phyloP scores from a whole-genome alignment of 2,888 invertebrate species.

The Cataglyphis rosenhaueri region DNA sequence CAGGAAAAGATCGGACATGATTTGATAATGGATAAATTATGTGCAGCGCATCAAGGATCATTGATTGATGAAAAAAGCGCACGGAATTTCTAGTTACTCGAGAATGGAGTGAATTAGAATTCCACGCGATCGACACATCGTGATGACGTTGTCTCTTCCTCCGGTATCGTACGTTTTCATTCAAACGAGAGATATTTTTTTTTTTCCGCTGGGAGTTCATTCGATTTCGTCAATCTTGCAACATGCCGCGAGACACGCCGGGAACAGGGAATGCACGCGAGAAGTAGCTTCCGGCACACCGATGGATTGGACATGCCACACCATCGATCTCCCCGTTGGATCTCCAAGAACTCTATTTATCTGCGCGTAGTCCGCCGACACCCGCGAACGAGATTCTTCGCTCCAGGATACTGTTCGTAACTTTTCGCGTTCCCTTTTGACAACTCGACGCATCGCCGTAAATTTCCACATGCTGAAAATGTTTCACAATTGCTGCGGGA shows the following conservation, averaged over 20 bases:
- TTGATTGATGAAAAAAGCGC: slow-evolving; percentile 1
- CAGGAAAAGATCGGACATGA: background rate
- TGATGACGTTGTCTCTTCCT: slow-evolving; percentile 11
- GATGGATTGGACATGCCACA: slow-evolving; percentile 72
- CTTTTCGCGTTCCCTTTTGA: slow-evolving; percentile 46
- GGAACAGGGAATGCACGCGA: slow-evolving; percentile 27
- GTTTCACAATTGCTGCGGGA: background rate
- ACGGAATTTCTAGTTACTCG: slow-evolving; percentile 22
- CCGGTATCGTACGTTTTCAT: slow-evolving; percentile 8
- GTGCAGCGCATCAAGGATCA: background rate
- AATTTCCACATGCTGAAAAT: background rate
- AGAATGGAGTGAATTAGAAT: slow-evolving; percentile 23
- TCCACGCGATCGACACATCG: slow-evolving; percentile 27
- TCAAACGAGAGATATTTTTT: slow-evolving; percentile 23
- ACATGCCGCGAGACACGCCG: slow-evolving; percentile 6
- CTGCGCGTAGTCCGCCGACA: slow-evolving; percentile 45
- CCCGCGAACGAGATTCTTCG: slow-evolving; percentile 55
- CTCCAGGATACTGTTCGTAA: background rate
- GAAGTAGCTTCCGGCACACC: slow-evolving; percentile 48
- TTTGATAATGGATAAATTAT: background rate
- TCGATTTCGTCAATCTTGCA: slow-evolving; percentile 30
- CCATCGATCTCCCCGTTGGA: slow-evolving; percentile 71
- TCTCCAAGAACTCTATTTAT: slow-evolving; percentile 69
- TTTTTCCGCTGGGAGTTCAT: background rate
- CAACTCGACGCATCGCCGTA: background rate